Evolutionary conservation across 2,888 invertebrate species (phyloP), one percentile per base, ranked within the genome.

Genomic region (Anarsia innoxiella): DNA sequence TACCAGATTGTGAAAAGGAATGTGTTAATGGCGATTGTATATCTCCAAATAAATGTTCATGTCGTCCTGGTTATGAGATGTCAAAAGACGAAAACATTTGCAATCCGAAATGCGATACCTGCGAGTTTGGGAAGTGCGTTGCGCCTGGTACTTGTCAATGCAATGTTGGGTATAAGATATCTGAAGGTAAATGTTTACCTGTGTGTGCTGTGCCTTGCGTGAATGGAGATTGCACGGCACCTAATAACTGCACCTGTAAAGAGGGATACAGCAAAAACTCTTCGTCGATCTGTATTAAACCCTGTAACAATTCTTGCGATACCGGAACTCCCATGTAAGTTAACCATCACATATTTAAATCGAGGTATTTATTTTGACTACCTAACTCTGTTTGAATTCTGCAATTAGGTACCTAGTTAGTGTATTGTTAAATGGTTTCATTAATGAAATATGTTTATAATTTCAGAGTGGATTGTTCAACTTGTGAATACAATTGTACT

Each of bases 241-340:
- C 50, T n/a, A 41, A 46, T 23, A 23, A 34, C 4, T 77, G 80
- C 38, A 46, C 51, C 5, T 67, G 67, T 35, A 34, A 42, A 2
- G 36, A 39, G 2, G 65, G 56, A 0, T 59, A 59, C 34, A 37
- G 28, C 31, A 19, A 14, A 8, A 14, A 9, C 12, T 23, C 19
- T 11, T 19, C 12, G 1, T 49, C 45, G 1, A 32, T 47, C 2
- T 75, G 76, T 41, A 45, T 44, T 23, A 67, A 64, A 13, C 52
- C 56, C 9, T 76, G 74, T 26, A 31, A 40, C 1, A 40, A 42
- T 1, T 37, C 46, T 2, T 76, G 76, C 40, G 36, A 42, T 1
- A 48, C 61, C 38, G 75, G 74, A 1, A 31, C 25, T 5, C 74
- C 72, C n/a, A n/a, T n/a, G n/a, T n/a, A n/a, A n/a, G n/a, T n/a